Evolutionary conservation across 2,113 vertebrate genomes (phyloP), one percentile per base, ranked within the genome.

Genomic region (Xyliphius kryptos): DNA sequence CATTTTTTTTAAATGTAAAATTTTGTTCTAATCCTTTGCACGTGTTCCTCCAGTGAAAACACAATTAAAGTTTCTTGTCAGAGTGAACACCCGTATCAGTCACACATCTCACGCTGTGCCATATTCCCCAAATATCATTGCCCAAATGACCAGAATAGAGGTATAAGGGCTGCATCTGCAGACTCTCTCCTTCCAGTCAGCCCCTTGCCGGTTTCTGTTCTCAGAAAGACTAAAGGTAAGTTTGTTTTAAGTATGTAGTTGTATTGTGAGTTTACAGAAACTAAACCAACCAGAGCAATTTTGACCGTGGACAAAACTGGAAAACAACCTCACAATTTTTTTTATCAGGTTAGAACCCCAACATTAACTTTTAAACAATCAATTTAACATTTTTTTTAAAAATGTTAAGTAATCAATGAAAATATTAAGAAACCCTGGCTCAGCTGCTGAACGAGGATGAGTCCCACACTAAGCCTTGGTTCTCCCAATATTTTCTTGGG

Each of bases 81-180:
- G 12, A 75, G 71, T 58, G 77, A 87, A 65, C 85, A 91, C 68
- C 85, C 86, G 14, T 91, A 85, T 76, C 71, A 89, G 51, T 91
- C 85, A 20, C 87, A 93, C 74, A 89, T 79, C 72, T 81, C 82
- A 43, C 83, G 68, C 1, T 83, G 84, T 2, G 74, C 83, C 9
- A 57, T 83, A 68, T 89, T 92, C 67, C 88, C 88, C 7, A 83
- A 77, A 40, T 86, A 83, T 59, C 65, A 6, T 0, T 82, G 79
- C 32, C 80, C 85, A 20, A 77, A 80, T 44, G 79, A 86, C 20
- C 46, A 21, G 37, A 69, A 82, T 37, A 74, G 61, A 2, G 79
- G 74, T 1, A 58, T 81, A 0, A 57, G 79, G 69, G 74, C 75
- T 14, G 64, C 74, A 1, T 56, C 40, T 9, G 71, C 72, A 2